Evolutionary conservation across 2,888 invertebrate species (phyloP).

Genomic region (Nemotelus nigrinus): DNA sequence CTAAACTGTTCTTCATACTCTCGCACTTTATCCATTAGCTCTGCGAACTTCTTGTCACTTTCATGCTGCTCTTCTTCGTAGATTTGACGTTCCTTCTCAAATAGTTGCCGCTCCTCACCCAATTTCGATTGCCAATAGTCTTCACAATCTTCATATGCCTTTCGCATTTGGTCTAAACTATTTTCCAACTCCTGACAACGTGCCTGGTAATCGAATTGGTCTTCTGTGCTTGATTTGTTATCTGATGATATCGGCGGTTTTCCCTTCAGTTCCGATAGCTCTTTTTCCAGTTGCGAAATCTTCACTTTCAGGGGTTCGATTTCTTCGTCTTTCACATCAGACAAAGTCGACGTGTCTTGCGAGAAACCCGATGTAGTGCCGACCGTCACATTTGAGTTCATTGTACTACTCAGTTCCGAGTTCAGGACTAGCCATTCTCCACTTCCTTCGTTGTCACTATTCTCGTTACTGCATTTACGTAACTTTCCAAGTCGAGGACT

Average conservation of each 20-base stretch:
- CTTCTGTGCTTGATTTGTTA: conserved; percentile 6
- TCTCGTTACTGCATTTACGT: conserved; percentile 68
- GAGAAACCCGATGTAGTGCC: conserved; percentile 55
- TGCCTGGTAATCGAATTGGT: conserved; percentile 58
- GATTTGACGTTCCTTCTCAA: conserved; percentile 74
- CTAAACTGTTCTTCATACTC: conserved; percentile 83
- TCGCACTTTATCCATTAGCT: conserved; percentile 77
- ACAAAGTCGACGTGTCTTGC: conserved; percentile 56
- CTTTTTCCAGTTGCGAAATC: conserved; percentile 58
- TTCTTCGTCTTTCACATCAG: conserved; percentile 56
- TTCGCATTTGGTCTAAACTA: conserved; percentile 77
- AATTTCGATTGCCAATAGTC: conserved; percentile 87
- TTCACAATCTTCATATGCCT: conserved; percentile 85
- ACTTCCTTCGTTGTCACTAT: conserved; percentile 60
- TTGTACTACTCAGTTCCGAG: conserved; percentile 58
- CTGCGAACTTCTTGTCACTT: conserved; percentile 79
- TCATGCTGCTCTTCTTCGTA: conserved; percentile 78
- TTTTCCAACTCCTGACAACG: conserved; percentile 76
- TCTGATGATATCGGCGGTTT: conserved; percentile 20
- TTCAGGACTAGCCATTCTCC: conserved; percentile 64
- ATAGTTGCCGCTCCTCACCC: conserved; percentile 78
- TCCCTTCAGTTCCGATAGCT: conserved; percentile 55
- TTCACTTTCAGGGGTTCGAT: conserved; percentile 56
- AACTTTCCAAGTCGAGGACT: conserved; percentile 72
- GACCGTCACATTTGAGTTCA: conserved; percentile 31